phyloP scores from a whole-genome alignment of 2,888 invertebrate species.

The Cantharis rufa region DNA sequence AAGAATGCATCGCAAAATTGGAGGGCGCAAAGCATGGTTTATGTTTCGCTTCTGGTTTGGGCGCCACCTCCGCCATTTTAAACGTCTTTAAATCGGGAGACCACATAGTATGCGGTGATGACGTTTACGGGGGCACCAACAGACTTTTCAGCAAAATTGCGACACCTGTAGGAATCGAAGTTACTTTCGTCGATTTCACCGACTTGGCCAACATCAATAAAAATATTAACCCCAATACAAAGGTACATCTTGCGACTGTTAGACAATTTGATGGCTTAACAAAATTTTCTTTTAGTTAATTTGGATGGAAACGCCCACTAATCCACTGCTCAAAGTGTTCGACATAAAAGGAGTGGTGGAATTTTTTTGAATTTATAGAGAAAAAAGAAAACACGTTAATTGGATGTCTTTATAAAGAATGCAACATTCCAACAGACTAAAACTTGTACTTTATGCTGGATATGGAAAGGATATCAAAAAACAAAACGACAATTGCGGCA shows the following conservation, averaged over 20 bases:
- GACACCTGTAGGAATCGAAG: slow-evolving; percentile 71
- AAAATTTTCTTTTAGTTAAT: slow-evolving; percentile 62
- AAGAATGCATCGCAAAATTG: slow-evolving; percentile 85
- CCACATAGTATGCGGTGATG: slow-evolving; percentile 88
- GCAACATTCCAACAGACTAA: slow-evolving; percentile 68
- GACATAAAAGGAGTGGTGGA: slow-evolving; percentile 78
- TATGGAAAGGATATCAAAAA: slow-evolving; percentile 57
- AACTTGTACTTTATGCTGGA: slow-evolving; percentile 69
- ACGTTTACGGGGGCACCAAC: slow-evolving; percentile 94
- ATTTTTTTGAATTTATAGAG: not conserved
- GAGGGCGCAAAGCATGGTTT: slow-evolving; percentile 87
- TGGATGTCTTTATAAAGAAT: slow-evolving; percentile 64
- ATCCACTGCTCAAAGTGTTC: slow-evolving; percentile 87
- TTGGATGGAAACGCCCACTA: slow-evolving; percentile 97
- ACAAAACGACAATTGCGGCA: too few species aligned
- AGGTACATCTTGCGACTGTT: slow-evolving; percentile 60
- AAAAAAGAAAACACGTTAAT: not conserved
- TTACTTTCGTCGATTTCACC: slow-evolving; percentile 79
- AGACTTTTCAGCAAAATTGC: slow-evolving; percentile 64
- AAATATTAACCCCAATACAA: slow-evolving; percentile 81
- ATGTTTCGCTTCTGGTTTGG: slow-evolving; percentile 89
- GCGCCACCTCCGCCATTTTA: slow-evolving; percentile 76
- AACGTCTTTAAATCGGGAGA: slow-evolving; percentile 82
- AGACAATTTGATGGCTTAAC: not conserved
- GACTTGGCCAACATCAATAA: slow-evolving; percentile 66